phyloP scores from a whole-genome alignment of 2,113 vertebrate genomes.

The Cyprinodon brontotheroides region DNA sequence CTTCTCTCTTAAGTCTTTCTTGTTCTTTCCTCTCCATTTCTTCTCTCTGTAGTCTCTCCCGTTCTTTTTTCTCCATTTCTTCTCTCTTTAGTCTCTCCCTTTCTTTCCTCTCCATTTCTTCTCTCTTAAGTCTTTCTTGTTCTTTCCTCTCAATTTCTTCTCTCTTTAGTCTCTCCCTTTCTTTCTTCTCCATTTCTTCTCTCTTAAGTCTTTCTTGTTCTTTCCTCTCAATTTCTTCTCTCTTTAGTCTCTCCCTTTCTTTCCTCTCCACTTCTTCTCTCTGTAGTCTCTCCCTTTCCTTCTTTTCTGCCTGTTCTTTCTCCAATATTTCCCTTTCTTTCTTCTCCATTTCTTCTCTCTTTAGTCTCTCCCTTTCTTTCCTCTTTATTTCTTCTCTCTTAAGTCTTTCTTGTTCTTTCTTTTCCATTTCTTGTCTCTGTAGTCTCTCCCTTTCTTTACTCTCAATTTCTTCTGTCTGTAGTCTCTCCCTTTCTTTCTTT shows the following conservation, averaged over 20 bases:
- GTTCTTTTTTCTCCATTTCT: conserved; percentile 9
- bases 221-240: background rate
- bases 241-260: background rate
- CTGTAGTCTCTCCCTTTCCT: background rate
- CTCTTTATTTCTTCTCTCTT: no score
- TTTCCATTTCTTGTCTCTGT: background rate
- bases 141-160: background rate
- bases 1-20: background rate
- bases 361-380: no score
- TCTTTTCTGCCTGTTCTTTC: background rate
- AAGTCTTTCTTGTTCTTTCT: background rate
- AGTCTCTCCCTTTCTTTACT: background rate
- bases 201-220: background rate
- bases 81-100: conserved; percentile 26
- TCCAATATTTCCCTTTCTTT: background rate
- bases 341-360: background rate
- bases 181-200: background rate
- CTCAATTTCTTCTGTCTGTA: background rate
- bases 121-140: background rate
- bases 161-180: no score
- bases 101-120: background rate
- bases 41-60: conserved; percentile 7
- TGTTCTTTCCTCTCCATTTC: no score
- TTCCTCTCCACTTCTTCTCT: background rate
- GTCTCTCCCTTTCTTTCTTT: background rate